Percentiles rank a stretch among this genome's conserved stretches.
Evolutionary conservation across 2,113 vertebrate genomes (phyloP).

Genomic region (Albula glossodonta): DNA sequence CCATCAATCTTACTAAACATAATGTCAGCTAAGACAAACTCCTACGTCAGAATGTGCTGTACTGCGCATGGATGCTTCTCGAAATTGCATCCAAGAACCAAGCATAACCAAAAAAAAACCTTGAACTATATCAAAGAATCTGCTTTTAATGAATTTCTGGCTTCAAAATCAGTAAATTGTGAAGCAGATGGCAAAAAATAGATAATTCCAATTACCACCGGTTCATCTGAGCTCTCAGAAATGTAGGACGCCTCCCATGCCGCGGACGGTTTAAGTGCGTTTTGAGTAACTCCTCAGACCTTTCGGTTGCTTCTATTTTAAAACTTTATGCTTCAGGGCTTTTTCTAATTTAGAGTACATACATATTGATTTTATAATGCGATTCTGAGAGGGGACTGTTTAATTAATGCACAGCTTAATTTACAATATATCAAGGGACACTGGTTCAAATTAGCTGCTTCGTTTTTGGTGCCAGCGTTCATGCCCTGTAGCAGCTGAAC

Average conservation of each 20-base stretch:
- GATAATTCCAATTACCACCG: slow-evolving; percentile 43
- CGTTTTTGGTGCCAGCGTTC: slow-evolving; percentile 22
- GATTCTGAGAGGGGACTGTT: slow-evolving; percentile 26
- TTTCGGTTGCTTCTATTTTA: slow-evolving; percentile 19
- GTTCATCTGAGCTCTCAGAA: slow-evolving; percentile 52
- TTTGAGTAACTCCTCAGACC: slow-evolving; percentile 47
- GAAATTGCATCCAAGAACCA: neutral
- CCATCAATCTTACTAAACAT: neutral
- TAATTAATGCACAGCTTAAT: slow-evolving; percentile 37
- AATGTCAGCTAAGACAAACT: neutral
- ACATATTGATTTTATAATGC: slow-evolving; percentile 32
- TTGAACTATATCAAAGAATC: slow-evolving; percentile 36
- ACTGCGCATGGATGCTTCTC: neutral
- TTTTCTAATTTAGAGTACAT: slow-evolving; percentile 31
- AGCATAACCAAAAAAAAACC: slow-evolving; percentile 10
- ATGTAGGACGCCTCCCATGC: slow-evolving; percentile 50
- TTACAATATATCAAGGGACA: slow-evolving; percentile 26
- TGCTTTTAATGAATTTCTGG: slow-evolving; percentile 49
- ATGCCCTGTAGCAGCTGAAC: slow-evolving; percentile 17
- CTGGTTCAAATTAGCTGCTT: slow-evolving; percentile 38
- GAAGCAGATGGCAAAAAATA: slow-evolving; percentile 49
- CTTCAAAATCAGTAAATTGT: slow-evolving; percentile 50
- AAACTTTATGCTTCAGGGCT: slow-evolving; percentile 3
- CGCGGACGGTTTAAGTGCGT: slow-evolving; percentile 47
- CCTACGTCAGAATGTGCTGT: neutral